A percentile compares a stretch with the other conserved stretches of the same genome.
These are phyloP conservation scores for Petrolisthes manimaculis DNA, from an alignment of 2,888 invertebrate species.

Conservation along the genomic window DNA sequence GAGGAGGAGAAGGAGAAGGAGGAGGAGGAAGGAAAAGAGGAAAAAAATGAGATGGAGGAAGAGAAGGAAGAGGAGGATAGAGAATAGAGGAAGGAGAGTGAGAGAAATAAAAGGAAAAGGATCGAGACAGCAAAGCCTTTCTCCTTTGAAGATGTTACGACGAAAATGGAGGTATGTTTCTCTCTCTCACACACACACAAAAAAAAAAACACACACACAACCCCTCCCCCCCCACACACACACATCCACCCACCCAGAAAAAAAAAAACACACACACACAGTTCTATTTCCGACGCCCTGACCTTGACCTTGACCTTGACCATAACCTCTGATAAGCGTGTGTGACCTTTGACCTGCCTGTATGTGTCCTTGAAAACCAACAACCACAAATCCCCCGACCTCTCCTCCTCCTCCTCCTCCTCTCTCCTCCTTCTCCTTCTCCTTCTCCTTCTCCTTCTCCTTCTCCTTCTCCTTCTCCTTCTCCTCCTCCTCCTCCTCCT, in stretches of 20 bases:
- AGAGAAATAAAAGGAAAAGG: not conserved
- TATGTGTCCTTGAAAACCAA: not conserved
- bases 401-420: conserved; percentile 6
- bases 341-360: not conserved
- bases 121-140: not conserved
- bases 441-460: conserved; percentile 8
- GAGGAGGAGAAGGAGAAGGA: too few relatives aligned
- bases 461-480: conserved; percentile 1
- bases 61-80: not conserved
- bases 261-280: not conserved
- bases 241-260: not conserved
- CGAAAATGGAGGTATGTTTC: not conserved
- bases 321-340: not conserved
- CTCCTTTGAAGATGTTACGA: not conserved
- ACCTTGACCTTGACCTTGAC: not conserved
- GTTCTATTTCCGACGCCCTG: too few relatives aligned
- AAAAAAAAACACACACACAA: not conserved
- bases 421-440: not conserved
- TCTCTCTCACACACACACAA: not conserved
- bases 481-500: not conserved
- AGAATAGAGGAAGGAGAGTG: not conserved
- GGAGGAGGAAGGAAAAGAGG: not conserved
- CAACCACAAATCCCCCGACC: not conserved
- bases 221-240: not conserved
- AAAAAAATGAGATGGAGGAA: not conserved